Base-by-base conservation (phyloP, 2,113 vertebrate genomes). In the Hippocampus zosterae region DNA sequence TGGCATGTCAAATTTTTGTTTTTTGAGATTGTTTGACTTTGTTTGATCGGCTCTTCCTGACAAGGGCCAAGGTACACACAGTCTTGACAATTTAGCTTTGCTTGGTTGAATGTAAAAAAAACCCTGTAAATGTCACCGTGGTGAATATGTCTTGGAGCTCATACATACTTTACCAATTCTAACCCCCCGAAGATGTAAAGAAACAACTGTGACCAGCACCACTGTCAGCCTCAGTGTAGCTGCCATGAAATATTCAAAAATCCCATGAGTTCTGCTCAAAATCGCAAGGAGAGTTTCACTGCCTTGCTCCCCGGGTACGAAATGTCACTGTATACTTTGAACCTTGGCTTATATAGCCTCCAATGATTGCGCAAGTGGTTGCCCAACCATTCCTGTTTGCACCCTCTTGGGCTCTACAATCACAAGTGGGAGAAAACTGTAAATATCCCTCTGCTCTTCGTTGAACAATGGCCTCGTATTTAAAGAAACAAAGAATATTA, bases 231-330 rank as follows among this genome's bases (percentile, higher is more conserved):
- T 71, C 78, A 68, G 76, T 69, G 81, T 67, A 56, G 65, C 77
- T 75, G 65, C 42, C 78, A 84, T 88, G 84, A 86, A 89, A 89
- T 88, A 89, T 88, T 88, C 80, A 84, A 78, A 62, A 70, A 77
- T 69, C 69, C 75, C 69, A 65, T 72, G 79, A 88, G 80, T 87
- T 81, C 78, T 78, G 81, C 85, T 83, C 83, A 76, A 64, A 59
- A 76, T 79, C 59, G 67, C 73, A 57, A 66, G 83, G 71, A 75
- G 72, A 78, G 76, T 75, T 77, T 50, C 29, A 77, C 82, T 67
- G 57, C 72, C 63, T 75, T 77, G 78, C 84, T 83, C 70, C 55
- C 81, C 75, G 76, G 73, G 72, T 83, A 86, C 80, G 62, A 82
- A 68, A 71, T 79, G 84, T 61, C 41, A 33, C 61, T 82, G 77